Base-by-base conservation (phyloP, 2,113 vertebrate genomes). In the Cervus canadensis region DNA sequence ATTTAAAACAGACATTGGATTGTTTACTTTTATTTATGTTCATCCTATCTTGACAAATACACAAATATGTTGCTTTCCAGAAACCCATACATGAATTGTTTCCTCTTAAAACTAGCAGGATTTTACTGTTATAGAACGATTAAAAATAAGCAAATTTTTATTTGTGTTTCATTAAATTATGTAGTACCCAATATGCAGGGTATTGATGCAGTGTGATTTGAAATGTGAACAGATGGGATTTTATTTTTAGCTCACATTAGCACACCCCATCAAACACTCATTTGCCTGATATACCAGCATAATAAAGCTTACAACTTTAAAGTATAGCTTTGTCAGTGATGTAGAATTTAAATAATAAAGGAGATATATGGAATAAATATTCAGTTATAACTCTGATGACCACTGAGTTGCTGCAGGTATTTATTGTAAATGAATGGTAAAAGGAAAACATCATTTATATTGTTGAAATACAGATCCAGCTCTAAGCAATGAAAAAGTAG, bases 221-320 rank as follows among this genome's bases (percentile, higher is more conserved):
- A 99, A 98, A 99, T 98, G 98, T 98, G 98, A 99, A 98, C 98
- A 99, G 98, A 99, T 99, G 99, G 99, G 92, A 57, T 98, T 98
- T 99, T 99, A 99, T 99, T 99, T 99, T 99, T 99, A 99, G 98
- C 96, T 98, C 97, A 91, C 21, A 95, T 98, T 99, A 99, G 95
- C 97, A 98, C 98, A 98, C 96, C 81, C 98, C 98, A 98, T 98
- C 98, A 98, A 98, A 98, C 97, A 97, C 93, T 98, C 98, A 97
- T 98, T 98, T 99, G 97, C 97, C 96, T 98, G 97, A 98, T 98
- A 98, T 93, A 98, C 87, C 96, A 98, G 96, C 95, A 98, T 98
- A 98, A 98, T 98, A 98, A 93, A 99, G 89, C 98, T 98, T 98
- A 98, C 94, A 97, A 97, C 84, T 98, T 98, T 97, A 98, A 98